These are phyloP conservation scores for Heliconius erato DNA, from an alignment of 2,888 invertebrate species.

Conservation along the genomic window DNA sequence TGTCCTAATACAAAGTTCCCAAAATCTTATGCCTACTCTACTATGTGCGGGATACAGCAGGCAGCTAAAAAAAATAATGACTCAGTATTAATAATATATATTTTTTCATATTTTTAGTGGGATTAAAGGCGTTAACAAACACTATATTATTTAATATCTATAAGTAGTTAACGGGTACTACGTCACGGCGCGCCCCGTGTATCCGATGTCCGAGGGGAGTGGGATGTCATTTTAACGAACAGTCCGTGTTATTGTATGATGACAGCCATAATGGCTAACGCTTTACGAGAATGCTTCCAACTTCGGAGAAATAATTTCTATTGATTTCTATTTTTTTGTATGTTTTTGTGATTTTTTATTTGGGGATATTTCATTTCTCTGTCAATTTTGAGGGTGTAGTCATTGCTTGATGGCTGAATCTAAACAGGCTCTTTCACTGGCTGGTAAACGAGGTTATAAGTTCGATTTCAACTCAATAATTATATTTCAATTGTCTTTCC, in stretches of 20 bases:
- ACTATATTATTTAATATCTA: slow-evolving; percentile 8
- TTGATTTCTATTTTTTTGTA: not conserved
- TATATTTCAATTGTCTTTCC: too few species aligned
- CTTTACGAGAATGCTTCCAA: slow-evolving; percentile 25
- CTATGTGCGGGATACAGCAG: too few species aligned
- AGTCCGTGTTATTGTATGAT: slow-evolving; percentile 54
- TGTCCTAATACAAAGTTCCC: too few species aligned
- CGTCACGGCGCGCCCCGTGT: slow-evolving; percentile 51
- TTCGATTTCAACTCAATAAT: too few species aligned
- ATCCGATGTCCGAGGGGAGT: slow-evolving; percentile 63
- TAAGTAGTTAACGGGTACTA: slow-evolving; percentile 29
- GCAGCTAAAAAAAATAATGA: not conserved
- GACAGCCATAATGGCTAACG: slow-evolving; percentile 55
- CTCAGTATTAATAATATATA: not conserved
- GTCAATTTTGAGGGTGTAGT: too few species aligned
- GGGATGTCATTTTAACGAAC: slow-evolving; percentile 54
- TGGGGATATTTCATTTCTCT: not conserved
- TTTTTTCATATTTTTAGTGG: not conserved
- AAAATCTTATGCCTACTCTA: too few species aligned
- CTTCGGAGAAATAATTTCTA: not conserved
- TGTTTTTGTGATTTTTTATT: not conserved
- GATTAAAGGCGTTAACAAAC: not conserved
- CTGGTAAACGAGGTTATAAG: too few species aligned
- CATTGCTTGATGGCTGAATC: too few species aligned
- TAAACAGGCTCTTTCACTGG: too few species aligned